These are phyloP conservation scores for Papilio demoleus DNA, from an alignment of 2,888 invertebrate genomes.

Conservation along the genomic window DNA sequence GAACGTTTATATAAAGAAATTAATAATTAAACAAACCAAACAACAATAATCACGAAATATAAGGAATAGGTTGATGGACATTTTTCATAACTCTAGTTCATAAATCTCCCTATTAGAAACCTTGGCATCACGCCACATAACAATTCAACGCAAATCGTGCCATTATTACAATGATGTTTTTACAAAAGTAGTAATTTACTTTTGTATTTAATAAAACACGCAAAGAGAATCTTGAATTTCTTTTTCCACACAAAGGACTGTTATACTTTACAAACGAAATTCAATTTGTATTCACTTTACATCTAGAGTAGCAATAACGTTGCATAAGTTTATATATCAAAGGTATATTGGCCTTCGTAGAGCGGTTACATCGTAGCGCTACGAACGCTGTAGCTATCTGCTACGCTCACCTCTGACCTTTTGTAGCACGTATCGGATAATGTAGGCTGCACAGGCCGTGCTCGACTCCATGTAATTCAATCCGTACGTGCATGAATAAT, in stretches of 20 bases:
- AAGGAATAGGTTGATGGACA: constrained; percentile 31
- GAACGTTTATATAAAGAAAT: background rate
- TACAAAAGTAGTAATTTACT: constrained; percentile 44
- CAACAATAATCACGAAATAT: constrained; percentile 19
- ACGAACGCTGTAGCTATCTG: constrained; percentile 57
- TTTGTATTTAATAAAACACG: constrained; percentile 36
- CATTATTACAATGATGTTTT: constrained; percentile 48
- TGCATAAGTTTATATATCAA: constrained; percentile 39
- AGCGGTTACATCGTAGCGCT: constrained; percentile 50
- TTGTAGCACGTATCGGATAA: constrained; percentile 54
- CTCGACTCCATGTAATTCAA: constrained; percentile 64
- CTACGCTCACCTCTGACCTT: constrained; percentile 67
- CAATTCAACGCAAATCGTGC: constrained; percentile 52
- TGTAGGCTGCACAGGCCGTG: constrained; percentile 48
- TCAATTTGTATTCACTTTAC: constrained; percentile 22
- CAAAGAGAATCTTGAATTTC: constrained; percentile 3
- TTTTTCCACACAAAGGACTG: background rate
- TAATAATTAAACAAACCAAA: constrained; percentile 27
- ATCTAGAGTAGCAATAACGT: constrained; percentile 31
- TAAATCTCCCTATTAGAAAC: constrained; percentile 49
- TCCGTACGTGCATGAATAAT: constrained; percentile 67
- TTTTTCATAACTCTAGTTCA: constrained; percentile 34
- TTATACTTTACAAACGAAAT: constrained; percentile 20
- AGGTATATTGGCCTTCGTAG: constrained; percentile 28
- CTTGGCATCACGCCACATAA: constrained; percentile 56